phyloP scores from a whole-genome alignment of 2,797 vertebrate genomes.

The Eleutherodactylus coqui region DNA sequence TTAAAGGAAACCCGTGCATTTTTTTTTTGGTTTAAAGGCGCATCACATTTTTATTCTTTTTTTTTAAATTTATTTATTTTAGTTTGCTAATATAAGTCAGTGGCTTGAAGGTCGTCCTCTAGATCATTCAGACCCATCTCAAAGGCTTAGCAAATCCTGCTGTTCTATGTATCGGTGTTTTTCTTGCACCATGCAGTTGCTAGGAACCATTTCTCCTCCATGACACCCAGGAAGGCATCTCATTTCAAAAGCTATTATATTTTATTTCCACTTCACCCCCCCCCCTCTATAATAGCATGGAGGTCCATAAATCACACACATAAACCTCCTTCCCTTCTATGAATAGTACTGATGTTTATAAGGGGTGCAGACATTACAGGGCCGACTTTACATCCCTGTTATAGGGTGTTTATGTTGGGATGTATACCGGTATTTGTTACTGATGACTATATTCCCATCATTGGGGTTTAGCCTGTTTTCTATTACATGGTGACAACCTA shows the following conservation, averaged over 20 bases:
- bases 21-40: constrained; percentile 10
- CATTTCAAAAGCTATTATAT: not conserved
- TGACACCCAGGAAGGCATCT: not conserved
- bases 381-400: not conserved
- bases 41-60: constrained; percentile 18
- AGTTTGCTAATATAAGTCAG: not conserved
- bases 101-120: constrained; percentile 6
- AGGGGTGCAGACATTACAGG: not conserved
- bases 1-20: constrained; percentile 15
- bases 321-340: not conserved
- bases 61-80: constrained; percentile 32
- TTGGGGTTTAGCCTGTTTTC: constrained; percentile 4
- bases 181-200: not conserved
- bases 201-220: not conserved
- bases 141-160: not conserved
- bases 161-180: constrained; percentile 13
- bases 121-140: not conserved
- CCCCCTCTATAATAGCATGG: not conserved
- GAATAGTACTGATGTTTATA: not conserved
- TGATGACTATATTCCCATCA: not conserved
- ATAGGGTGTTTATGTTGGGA: not conserved
- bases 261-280: not conserved
- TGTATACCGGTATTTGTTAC: not conserved
- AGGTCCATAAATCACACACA: not conserved
- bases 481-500: not conserved